Percentiles rank a stretch among this genome's conserved stretches.
Conservation (phyloP, 2,888 invertebrate genomes). For the Cecidostiba fungosa region DNA sequence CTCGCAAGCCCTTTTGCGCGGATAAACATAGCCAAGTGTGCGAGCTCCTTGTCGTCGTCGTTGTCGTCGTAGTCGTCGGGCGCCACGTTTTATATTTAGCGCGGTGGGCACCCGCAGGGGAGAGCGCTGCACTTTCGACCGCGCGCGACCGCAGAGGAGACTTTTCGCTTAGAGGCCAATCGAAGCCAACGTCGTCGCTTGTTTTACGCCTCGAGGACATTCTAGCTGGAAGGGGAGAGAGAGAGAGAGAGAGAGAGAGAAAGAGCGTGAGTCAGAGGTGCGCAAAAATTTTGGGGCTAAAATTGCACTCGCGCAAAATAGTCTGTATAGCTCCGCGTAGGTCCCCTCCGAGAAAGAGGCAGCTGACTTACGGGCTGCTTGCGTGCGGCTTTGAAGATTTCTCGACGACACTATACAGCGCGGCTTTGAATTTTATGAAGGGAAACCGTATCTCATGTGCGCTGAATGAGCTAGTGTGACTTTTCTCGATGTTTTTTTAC, state of each 20-base stretch:
- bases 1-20: constrained; percentile 33
- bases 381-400: constrained; percentile 20
- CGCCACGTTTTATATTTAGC: constrained; percentile 61
- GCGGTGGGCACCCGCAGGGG: constrained; percentile 44
- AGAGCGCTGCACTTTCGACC: constrained; percentile 58
- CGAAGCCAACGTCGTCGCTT: constrained; percentile 11
- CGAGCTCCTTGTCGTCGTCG: constrained; percentile 9
- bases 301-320: constrained; percentile 50
- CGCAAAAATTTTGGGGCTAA: constrained; percentile 55
- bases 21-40: constrained; percentile 60
- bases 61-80: constrained; percentile 47
- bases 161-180: constrained; percentile 30
- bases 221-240: neutral
- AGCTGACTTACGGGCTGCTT: neutral
- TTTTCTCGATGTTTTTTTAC: neutral
- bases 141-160: constrained; percentile 46
- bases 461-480: constrained; percentile 34
- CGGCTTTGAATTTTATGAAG: constrained; percentile 56
- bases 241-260: neutral
- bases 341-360: neutral
- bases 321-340: neutral
- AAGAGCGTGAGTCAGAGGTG: constrained; percentile 9
- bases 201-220: neutral
- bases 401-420: constrained; percentile 36
- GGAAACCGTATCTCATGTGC: constrained; percentile 54